Evolutionary conservation across 2,888 invertebrate species (phyloP).

Genomic region (Pristionchus fissidentatus): DNA sequence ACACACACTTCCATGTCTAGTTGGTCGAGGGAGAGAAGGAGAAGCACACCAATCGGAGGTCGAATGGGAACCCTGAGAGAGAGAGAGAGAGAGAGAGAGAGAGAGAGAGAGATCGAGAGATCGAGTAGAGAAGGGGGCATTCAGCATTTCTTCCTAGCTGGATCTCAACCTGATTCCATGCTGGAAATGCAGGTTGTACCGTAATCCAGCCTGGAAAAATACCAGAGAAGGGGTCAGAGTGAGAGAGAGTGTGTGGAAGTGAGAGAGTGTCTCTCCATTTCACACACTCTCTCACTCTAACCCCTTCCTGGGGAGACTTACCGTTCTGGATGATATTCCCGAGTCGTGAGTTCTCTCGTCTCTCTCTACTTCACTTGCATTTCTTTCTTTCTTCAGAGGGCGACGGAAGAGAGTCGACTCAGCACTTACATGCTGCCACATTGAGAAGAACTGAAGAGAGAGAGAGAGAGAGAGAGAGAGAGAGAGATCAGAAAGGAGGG

Average conservation of each 20-base stretch:
- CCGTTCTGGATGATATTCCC: conserved; percentile 48
- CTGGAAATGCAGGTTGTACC: background rate
- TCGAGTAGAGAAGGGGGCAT: background rate
- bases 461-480: background rate
- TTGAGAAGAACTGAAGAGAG: background rate
- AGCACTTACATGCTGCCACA: conserved; percentile 42
- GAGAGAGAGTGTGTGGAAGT: background rate
- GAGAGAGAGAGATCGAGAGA: background rate
- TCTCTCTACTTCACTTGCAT: conserved; percentile 39
- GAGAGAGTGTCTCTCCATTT: too few species aligned
- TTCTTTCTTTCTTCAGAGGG: conserved; percentile 39
- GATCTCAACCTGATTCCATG: background rate
- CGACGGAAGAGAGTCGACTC: conserved; percentile 13
- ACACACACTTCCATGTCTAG: conserved; percentile 44
- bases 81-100: background rate
- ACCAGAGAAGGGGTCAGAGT: background rate
- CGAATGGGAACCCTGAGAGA: conserved; percentile 41
- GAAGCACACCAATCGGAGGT: conserved; percentile 44
- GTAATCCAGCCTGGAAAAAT: background rate
- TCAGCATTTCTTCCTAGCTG: background rate
- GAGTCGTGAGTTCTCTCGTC: conserved; percentile 17
- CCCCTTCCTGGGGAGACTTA: too few species aligned
- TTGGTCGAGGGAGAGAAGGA: conserved; percentile 25
- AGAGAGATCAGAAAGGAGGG: background rate
- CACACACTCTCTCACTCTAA: too few species aligned